Conservation (phyloP, 2,888 invertebrate species). For the Lithophane socia region DNA sequence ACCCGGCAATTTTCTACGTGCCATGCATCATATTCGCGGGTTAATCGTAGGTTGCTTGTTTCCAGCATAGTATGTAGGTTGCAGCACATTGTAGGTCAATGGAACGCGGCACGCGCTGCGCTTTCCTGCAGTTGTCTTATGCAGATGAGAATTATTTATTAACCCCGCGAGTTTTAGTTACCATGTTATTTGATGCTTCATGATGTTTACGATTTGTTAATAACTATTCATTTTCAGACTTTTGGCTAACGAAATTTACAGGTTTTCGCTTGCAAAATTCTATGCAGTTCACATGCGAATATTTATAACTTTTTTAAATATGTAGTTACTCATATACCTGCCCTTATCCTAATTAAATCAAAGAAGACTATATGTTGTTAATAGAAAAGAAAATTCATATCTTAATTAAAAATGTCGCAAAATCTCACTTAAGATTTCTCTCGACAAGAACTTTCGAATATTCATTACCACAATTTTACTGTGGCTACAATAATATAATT, state of each 20-base stretch:
- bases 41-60: conserved; percentile 79
- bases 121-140: conserved; percentile 85
- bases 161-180: conserved; percentile 47
- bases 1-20: conserved; percentile 77
- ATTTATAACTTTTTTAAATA: neutral
- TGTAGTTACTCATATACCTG: neutral
- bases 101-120: conserved; percentile 81
- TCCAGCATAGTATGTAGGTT: conserved; percentile 80
- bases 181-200: conserved; percentile 28
- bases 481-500: conserved; percentile 2
- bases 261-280: neutral
- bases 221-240: neutral
- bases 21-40: conserved; percentile 77
- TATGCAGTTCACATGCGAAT: neutral
- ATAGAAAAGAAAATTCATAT: conserved; percentile 23
- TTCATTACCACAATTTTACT: conserved; percentile 15
- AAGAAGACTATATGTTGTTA: neutral
- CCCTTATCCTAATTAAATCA: conserved; percentile 3
- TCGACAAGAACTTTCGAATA: conserved; percentile 9
- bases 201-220: conserved; percentile 1
- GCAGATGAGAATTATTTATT: conserved; percentile 74
- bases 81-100: conserved; percentile 83
- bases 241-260: neutral
- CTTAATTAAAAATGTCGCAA: conserved; percentile 17
- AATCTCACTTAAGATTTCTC: conserved; percentile 6